A percentile compares a stretch with the other conserved stretches of the same genome.
phyloP scores from a whole-genome alignment of 30 jellyfish, hydroid and myxozoan species.

The Cassiopea andromeda region DNA sequence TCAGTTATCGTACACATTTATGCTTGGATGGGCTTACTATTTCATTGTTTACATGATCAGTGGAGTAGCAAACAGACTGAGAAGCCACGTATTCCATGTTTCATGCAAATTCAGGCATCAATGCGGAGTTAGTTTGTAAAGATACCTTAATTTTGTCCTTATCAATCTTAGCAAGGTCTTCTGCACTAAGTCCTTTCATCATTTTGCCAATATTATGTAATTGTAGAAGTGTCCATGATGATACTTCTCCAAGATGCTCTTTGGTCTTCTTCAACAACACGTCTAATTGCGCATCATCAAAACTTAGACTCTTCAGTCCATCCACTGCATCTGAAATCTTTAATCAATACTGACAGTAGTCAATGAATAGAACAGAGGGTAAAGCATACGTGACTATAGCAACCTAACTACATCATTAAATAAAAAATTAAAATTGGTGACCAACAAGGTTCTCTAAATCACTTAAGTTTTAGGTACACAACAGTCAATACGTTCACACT shows the following conservation, averaged over 20 bases:
- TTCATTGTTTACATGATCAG: too few relatives aligned
- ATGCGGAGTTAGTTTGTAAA: too few relatives aligned
- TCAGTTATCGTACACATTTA: too few relatives aligned
- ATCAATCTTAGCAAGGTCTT: slow-evolving; percentile 64
- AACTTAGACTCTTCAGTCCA: slow-evolving; percentile 41
- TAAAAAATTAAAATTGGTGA: too few relatives aligned
- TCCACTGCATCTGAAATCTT: slow-evolving; percentile 62
- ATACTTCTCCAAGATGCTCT: slow-evolving; percentile 39
- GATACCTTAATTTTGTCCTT: slow-evolving; percentile 72
- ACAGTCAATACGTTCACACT: too few relatives aligned
- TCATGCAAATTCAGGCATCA: too few relatives aligned
- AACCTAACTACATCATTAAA: too few relatives aligned
- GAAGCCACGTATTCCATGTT: too few relatives aligned
- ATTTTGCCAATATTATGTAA: slow-evolving; percentile 53
- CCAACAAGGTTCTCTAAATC: too few relatives aligned
- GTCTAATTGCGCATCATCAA: slow-evolving; percentile 50
- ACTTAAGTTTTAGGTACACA: too few relatives aligned
- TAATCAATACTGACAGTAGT: neutral
- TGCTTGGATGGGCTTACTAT: too few relatives aligned
- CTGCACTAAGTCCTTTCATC: slow-evolving; percentile 59
- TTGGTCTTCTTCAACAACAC: slow-evolving; percentile 64
- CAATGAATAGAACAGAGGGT: neutral
- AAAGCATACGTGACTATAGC: neutral
- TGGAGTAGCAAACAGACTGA: too few relatives aligned
- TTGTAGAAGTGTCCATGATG: slow-evolving; percentile 64